Base-by-base conservation (phyloP, 2,113 vertebrate genomes). In the Origma solitaria region DNA sequence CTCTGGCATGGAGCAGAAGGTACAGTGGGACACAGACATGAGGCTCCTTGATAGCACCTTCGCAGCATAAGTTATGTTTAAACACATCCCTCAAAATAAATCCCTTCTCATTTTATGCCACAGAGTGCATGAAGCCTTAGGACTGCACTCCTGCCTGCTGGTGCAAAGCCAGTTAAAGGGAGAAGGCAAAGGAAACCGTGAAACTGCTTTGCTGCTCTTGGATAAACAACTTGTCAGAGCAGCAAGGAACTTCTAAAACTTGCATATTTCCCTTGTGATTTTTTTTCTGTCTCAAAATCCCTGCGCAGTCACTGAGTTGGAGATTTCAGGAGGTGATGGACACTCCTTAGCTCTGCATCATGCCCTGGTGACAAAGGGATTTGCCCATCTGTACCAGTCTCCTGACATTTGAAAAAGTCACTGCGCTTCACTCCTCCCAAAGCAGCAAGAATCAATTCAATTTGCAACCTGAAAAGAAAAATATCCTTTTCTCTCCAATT, bases 381-480 rank as follows among this genome's bases (percentile, higher is more conserved):
- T 51, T 95, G 61, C 49, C 58, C 42, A 61, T 76, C 42, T 89
- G 19, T 49, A 79, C 49, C 31, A 35, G 30, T 7, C 57, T 78
- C 40, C 47, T 71, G 86, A 51, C 40, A 62, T 61, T 82, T 71
- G 23, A 89, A 84, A 82, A 95, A 94, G 73, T 70, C 87, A 76
- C n/a, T 73, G 62, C 50, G 42, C 81, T 88, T 44, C 62, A 60
- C 25, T 84, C 64, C 15, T 91, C 83, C 77, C 94, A 73, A 61
- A 92, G 72, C 24, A 75, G 51, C 19, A 73, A 85, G 22, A 87
- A 93, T 88, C 70, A 77, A 77, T 73, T 68, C 21, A 45, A 72
- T 76, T 87, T 91, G 62, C 58, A 91, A 37, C 42, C 33, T 66
- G 58, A 90, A 92, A 86, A 77, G 57, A 47, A n/a, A 88, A 88